These are phyloP conservation scores for Verasper variegatus DNA, from an alignment of 2,113 vertebrate species.

Conservation along the genomic window DNA sequence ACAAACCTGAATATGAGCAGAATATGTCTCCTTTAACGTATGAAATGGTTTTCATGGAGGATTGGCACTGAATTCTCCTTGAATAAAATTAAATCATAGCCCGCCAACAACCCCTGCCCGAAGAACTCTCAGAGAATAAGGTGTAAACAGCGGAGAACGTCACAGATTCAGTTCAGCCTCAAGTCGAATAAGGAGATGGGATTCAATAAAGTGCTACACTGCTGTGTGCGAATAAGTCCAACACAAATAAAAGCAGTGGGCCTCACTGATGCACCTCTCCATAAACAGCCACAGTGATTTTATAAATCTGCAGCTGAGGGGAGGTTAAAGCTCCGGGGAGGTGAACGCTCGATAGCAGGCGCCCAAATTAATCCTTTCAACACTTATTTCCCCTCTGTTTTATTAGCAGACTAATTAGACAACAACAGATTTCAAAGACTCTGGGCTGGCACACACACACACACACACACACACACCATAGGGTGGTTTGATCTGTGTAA, in stretches of 20 bases:
- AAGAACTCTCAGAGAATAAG: neutral
- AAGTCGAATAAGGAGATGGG: constrained; percentile 16
- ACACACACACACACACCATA: neutral
- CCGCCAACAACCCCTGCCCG: neutral
- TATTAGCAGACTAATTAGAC: constrained; percentile 61
- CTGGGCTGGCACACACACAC: constrained; percentile 1
- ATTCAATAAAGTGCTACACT: constrained; percentile 29
- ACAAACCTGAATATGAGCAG: neutral
- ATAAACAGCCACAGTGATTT: constrained; percentile 41
- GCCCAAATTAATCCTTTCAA: constrained; percentile 34
- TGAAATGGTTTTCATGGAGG: neutral
- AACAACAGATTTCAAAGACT: constrained; percentile 55
- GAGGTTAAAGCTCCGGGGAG: constrained; percentile 16
- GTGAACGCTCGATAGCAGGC: constrained; percentile 26
- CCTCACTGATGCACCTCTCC: constrained; percentile 40
- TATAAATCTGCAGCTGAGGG: constrained; percentile 23
- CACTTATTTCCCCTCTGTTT: constrained; percentile 33
- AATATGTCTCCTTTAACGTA: neutral
- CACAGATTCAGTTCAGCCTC: constrained; percentile 2
- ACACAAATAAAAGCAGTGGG: constrained; percentile 59
- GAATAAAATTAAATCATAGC: too few relatives aligned
- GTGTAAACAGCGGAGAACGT: constrained; percentile 16
- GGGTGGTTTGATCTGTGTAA: constrained; percentile 33
- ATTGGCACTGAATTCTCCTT: too few relatives aligned
- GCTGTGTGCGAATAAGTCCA: constrained; percentile 31